phyloP scores from a whole-genome alignment of 2,797 vertebrate species.

The Coluber constrictor region DNA sequence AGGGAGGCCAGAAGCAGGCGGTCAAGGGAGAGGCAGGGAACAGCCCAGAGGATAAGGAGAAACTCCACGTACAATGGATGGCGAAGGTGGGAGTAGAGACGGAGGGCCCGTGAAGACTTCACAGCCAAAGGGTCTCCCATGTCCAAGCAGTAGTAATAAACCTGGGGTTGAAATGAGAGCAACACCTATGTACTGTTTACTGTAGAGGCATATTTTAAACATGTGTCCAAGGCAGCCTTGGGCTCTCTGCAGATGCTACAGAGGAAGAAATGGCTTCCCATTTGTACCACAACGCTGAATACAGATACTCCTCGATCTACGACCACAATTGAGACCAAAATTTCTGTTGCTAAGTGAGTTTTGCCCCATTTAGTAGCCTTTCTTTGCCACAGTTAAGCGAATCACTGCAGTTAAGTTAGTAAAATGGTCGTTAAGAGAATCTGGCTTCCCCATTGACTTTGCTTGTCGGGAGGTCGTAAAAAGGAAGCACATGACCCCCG shows the following conservation, averaged over 20 bases:
- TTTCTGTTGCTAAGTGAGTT: neutral
- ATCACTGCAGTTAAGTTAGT: neutral
- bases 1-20: conserved; percentile 79
- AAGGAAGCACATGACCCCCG: neutral
- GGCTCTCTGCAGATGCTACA: neutral
- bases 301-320: neutral
- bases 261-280: neutral
- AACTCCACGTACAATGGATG: conserved; percentile 89
- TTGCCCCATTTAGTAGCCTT: neutral
- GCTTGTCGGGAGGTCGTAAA: neutral
- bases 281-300: neutral
- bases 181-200: neutral
- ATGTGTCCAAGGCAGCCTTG: neutral
- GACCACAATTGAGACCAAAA: neutral
- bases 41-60: conserved; percentile 82
- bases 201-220: neutral
- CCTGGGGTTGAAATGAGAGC: conserved; percentile 64
- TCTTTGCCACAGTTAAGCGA: neutral
- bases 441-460: neutral
- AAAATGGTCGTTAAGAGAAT: neutral
- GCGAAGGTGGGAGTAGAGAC: conserved; percentile 84
- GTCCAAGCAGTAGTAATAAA: conserved; percentile 83
- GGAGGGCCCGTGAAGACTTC: conserved; percentile 76
- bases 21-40: conserved; percentile 84
- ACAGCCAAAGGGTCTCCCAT: conserved; percentile 81